A percentile compares a stretch with the other conserved stretches of the same genome.
Conservation (phyloP, 2,797 vertebrate genomes). For the Chlorospingus flavigularis region DNA sequence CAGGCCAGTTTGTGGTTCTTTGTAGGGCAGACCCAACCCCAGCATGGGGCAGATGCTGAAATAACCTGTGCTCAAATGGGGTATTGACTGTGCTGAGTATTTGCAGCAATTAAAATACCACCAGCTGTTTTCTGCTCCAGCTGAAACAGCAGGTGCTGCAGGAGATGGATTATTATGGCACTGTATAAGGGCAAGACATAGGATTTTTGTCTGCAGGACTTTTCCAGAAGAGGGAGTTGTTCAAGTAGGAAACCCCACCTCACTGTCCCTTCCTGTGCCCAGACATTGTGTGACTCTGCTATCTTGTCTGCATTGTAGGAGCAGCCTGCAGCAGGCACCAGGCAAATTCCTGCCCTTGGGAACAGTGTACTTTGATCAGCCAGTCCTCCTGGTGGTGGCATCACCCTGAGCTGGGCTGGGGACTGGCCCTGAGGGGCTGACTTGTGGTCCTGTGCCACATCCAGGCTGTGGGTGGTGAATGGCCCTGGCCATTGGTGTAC, state of each 20-base stretch:
- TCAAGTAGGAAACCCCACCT: background rate
- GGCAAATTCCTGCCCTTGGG: background rate
- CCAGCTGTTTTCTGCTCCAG: background rate
- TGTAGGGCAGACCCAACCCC: background rate
- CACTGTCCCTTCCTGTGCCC: background rate
- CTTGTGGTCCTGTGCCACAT: background rate
- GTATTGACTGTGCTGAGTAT: background rate
- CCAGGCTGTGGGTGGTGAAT: background rate
- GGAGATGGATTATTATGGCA: background rate
- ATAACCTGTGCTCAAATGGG: background rate
- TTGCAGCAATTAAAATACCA: background rate
- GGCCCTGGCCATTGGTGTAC: background rate
- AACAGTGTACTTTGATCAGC: background rate
- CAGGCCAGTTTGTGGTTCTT: background rate
- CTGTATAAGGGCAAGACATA: background rate
- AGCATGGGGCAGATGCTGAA: background rate
- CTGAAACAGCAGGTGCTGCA: background rate
- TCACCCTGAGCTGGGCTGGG: accelerated
- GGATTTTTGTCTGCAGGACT: background rate
- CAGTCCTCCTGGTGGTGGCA: background rate
- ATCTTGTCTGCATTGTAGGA: background rate
- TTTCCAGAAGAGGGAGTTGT: background rate
- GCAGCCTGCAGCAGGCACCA: background rate
- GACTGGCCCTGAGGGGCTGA: background rate
- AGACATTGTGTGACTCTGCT: background rate